These are phyloP conservation scores for Fopius arisanus DNA, from an alignment of 1,140 invertebrate genomes.

Conservation along the genomic window DNA sequence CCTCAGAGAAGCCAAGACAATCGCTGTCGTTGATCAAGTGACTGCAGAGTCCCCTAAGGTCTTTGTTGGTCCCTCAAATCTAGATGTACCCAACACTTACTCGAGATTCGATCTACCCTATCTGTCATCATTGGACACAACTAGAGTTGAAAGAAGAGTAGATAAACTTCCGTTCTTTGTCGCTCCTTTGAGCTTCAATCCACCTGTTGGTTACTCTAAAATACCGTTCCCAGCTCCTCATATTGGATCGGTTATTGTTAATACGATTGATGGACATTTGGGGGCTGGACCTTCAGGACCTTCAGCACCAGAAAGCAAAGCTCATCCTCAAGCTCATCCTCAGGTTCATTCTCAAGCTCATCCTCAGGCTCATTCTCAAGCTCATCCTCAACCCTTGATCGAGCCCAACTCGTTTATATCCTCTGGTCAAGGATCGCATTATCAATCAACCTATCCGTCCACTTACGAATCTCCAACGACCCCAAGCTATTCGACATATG, in stretches of 20 bases:
- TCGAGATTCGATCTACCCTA: conserved; percentile 85
- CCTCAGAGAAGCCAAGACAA: conserved; percentile 74
- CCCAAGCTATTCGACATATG: conserved; percentile 41
- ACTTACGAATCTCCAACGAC: conserved; percentile 47
- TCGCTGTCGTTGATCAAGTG: conserved; percentile 79
- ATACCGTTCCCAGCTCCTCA: conserved; percentile 85
- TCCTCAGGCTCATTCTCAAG: too few relatives aligned
- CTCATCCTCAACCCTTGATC: conserved; percentile 45
- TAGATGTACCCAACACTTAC: conserved; percentile 75
- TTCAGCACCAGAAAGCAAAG: conserved; percentile 40
- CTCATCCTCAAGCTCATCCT: too few relatives aligned
- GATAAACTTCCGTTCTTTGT: conserved; percentile 82
- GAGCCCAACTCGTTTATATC: conserved; percentile 51
- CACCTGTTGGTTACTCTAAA: conserved; percentile 81
- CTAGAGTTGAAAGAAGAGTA: conserved; percentile 76
- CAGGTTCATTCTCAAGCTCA: too few relatives aligned
- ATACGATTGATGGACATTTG: conserved; percentile 49
- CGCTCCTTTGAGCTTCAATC: conserved; percentile 81
- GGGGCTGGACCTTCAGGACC: conserved; percentile 19
- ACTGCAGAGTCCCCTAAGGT: conserved; percentile 73
- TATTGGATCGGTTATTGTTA: conserved; percentile 83
- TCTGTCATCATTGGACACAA: conserved; percentile 76
- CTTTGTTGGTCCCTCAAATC: conserved; percentile 79
- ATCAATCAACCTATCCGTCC: conserved; percentile 40
- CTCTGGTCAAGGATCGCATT: conserved; percentile 20